phyloP scores from a whole-genome alignment of 2,113 vertebrate genomes.

The Pseudonaja textilis region DNA sequence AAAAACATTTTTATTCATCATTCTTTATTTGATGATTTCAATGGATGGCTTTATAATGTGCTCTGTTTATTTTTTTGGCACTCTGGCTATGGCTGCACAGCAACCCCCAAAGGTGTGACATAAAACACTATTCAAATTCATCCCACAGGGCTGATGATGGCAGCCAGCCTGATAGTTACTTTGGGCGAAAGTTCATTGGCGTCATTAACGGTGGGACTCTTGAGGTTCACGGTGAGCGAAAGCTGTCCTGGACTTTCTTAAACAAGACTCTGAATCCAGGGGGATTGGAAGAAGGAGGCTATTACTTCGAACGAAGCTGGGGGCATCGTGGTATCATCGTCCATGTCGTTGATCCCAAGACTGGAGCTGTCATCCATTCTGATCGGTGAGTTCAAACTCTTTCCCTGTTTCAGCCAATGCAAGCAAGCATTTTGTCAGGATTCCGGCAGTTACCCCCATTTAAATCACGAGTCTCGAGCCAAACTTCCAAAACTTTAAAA shows the following conservation, averaged over 20 bases:
- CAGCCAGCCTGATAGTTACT: conserved; percentile 78
- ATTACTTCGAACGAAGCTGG: conserved; percentile 91
- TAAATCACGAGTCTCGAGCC: no score
- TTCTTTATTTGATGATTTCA: not conserved
- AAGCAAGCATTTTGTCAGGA: no score
- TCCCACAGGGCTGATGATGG: conserved; percentile 79
- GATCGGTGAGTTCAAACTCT: conserved; percentile 76
- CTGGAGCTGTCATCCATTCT: conserved; percentile 79
- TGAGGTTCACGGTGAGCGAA: conserved; percentile 86
- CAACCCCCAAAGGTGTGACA: not conserved
- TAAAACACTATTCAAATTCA: not conserved
- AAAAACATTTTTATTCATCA: not conserved
- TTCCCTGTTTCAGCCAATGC: not conserved
- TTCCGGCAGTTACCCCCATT: no score
- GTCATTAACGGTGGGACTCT: conserved; percentile 83
- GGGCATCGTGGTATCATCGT: conserved; percentile 91
- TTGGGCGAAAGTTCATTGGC: conserved; percentile 89
- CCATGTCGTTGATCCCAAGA: conserved; percentile 83
- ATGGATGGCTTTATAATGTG: not conserved
- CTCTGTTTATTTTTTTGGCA: not conserved
- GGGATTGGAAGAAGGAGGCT: conserved; percentile 83
- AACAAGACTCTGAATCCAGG: conserved; percentile 87
- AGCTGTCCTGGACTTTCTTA: conserved; percentile 93
- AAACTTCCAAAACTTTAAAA: no score
- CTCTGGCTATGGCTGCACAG: not conserved